Conservation (phyloP, 2,113 vertebrate species). For the Forbesichthys agassizii region DNA sequence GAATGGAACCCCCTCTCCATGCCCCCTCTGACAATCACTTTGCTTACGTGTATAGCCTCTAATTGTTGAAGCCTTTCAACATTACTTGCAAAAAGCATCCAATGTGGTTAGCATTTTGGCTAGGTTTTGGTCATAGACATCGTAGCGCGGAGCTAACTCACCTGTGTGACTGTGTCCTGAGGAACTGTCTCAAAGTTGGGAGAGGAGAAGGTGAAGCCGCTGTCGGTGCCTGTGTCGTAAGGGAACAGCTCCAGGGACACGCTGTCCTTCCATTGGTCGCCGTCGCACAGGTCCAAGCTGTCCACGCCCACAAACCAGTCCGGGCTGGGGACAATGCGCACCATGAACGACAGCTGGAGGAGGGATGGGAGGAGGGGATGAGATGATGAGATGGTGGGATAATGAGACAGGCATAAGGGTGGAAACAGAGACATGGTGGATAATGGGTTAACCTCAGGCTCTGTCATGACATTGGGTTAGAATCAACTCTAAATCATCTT, state of each 20-base stretch:
- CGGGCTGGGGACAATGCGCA: slow-evolving; percentile 90
- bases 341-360: slow-evolving; percentile 88
- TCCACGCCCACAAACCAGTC: slow-evolving; percentile 97
- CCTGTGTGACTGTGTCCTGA: slow-evolving; percentile 90
- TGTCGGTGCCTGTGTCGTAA: slow-evolving; percentile 93
- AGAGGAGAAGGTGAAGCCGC: slow-evolving; percentile 97
- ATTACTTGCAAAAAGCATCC: too few relatives aligned
- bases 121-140: too few relatives aligned
- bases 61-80: too few relatives aligned
- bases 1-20: not conserved
- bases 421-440: not conserved
- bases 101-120: too few relatives aligned
- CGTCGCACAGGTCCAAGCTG: slow-evolving; percentile 87
- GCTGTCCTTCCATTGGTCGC: slow-evolving; percentile 85
- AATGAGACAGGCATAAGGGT: not conserved
- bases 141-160: slow-evolving; percentile 36
- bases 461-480: not conserved
- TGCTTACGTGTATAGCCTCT: too few relatives aligned
- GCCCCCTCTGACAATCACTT: too few relatives aligned
- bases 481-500: not conserved
- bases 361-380: not conserved
- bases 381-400: not conserved
- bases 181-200: slow-evolving; percentile 98
- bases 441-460: not conserved
- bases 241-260: slow-evolving; percentile 85